Conservation (phyloP, 1,140 invertebrate species). For the Lepeophtheirus salmonis region DNA sequence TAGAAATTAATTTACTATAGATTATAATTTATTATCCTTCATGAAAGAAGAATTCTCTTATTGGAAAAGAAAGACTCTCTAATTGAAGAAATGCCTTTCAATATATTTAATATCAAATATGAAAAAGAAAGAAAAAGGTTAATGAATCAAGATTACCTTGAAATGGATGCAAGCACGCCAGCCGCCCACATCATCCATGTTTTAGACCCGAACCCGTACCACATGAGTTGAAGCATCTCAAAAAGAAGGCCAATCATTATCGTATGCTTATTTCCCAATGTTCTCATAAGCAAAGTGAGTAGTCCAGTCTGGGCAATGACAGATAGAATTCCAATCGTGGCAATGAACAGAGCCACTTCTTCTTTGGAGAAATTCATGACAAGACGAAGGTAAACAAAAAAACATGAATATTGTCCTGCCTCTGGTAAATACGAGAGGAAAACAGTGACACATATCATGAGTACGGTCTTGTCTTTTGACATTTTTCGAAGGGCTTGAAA, state of each 20-base stretch:
- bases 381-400: constrained; percentile 96
- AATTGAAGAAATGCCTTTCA: too few species aligned
- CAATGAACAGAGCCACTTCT: constrained; percentile 93
- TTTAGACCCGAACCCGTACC: constrained; percentile 24
- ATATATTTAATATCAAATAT: too few species aligned
- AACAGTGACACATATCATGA: constrained; percentile 90
- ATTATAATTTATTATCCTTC: too few species aligned
- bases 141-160: constrained; percentile 29
- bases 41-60: too few species aligned
- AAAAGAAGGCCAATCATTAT: constrained; percentile 90
- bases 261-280: constrained; percentile 81
- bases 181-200: constrained; percentile 92
- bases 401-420: constrained; percentile 69
- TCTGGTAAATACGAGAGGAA: constrained; percentile 97
- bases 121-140: constrained; percentile 20
- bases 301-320: constrained; percentile 74
- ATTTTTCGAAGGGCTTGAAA: constrained; percentile 82
- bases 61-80: too few species aligned
- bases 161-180: constrained; percentile 80
- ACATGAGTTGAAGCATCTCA: constrained; percentile 61
- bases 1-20: too few species aligned
- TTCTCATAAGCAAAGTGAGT: constrained; percentile 70
- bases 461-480: constrained; percentile 81
- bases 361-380: constrained; percentile 86
- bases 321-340: constrained; percentile 83